Evolutionary conservation across 2,797 vertebrate species (phyloP), one percentile per base, ranked within the genome.

Genomic region (Benthosema pterotum): DNA sequence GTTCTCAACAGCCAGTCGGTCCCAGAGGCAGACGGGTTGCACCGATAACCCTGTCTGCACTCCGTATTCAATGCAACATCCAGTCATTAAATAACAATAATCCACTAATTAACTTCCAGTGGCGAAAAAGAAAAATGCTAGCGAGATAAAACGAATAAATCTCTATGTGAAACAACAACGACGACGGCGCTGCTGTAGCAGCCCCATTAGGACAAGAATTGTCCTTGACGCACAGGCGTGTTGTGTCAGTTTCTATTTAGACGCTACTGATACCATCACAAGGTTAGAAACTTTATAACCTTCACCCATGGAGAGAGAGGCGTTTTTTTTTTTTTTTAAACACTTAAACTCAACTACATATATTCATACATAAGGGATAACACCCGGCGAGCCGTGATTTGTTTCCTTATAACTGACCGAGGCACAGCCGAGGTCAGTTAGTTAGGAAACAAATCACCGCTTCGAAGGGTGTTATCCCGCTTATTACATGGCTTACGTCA

Each of bases 11-110:
- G 66, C 16, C 32, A 60, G 63, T 63, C 32, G 57, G 63, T 63
- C 52, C 51, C 63, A 71, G 74, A 59, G 45, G 60, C 46, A 46
- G 17, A 6, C 19, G n/a, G 42, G 54, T n/a, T n/a, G 61, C 43
- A 57, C 60, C 60, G 63, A 54, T 69, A 69, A 22, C 18, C 18
- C 14, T 14, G 52, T 63, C 32, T 9, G 16, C 57, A 65, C 42
- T 16, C 59, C 51, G 13, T 45, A 63, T 63, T 60, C 60, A 71
- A 54, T 28, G 22, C 48, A 67, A 52, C 59, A 16, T 61, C 9
- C 0, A 14, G 58, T 43, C 68, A 67, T 83, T 85, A 71, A 59
- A 61, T 78, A 14, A 62, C 42, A 70, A 72, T 69, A 88, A 86
- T 57, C 64, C 60, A 75, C 62, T 64, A 63, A 78, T 80, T 78